Evolutionary conservation across 2,797 vertebrate genomes (phyloP), one percentile per base, ranked within the genome.

Genomic region (Percopsis omiscomaycus): DNA sequence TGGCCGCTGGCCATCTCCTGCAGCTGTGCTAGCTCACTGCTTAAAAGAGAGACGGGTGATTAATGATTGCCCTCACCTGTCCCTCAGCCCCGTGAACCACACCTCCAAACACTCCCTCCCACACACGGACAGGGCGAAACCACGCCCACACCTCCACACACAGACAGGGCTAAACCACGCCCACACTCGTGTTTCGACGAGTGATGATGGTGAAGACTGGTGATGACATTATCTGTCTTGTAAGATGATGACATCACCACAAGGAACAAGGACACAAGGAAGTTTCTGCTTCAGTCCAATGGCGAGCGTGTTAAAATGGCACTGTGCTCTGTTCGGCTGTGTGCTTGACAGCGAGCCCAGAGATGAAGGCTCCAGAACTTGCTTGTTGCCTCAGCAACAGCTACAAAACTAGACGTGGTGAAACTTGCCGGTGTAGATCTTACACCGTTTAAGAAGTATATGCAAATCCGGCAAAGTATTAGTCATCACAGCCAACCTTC

Each of bases 331-430:
- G 5, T 48, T 66, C 50, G 58, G 2, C 56, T 65, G 12, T 69
- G 49, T 62, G 74, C 65, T 44, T 72, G 62, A 74, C 15, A 67
- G 49, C 0, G 15, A 81, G 80, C 69, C 73, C 1, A 67, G 66
- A 82, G 58, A 77, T 52, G 28, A 47, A 69, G 77, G 75, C 74
- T 49, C 29, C 72, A 77, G 72, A 87, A 80, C 62, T 87, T 82
- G 80, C 81, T 77, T 58, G 89, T 91, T 92, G 86, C 89, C 88
- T 81, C 71, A 89, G 90, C 88, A 91, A 92, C 89, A 72, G 77
- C 76, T 72, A 28, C 77, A 37, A 2, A 83, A 84, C 78, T 83
- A 80, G 85, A 91, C 74, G 58, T 74, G 79, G 68, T 62, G 68
- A 83, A 86, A 85, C 70, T 77, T 70, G 68, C 57, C 68, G 44